Percentiles rank a stretch among this genome's conserved stretches.
Evolutionary conservation across 2,888 invertebrate species (phyloP).

Genomic region (Phengaris arion): DNA sequence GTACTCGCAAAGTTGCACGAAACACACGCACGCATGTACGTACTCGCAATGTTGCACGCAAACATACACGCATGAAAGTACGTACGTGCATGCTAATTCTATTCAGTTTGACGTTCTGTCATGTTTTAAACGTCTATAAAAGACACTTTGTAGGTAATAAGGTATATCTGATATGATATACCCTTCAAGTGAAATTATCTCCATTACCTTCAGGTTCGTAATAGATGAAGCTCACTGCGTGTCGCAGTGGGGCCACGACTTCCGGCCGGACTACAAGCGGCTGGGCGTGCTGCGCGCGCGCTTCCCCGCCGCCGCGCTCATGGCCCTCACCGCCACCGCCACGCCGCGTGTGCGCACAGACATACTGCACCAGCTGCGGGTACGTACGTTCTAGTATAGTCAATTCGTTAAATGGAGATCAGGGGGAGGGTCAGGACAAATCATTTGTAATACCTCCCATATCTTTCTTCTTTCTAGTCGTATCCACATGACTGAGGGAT

Average conservation of each 20-base stretch:
- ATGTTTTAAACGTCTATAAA: no score
- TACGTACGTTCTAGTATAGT: constrained; percentile 50
- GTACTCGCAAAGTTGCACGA: not conserved
- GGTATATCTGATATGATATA: no score
- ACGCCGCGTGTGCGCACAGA: constrained; percentile 94
- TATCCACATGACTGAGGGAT: no score
- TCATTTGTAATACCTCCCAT: no score
- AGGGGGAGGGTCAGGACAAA: no score
- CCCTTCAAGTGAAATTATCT: not conserved
- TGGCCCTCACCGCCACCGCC: constrained; percentile 97
- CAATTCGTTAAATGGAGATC: no score
- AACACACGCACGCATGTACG: no score
- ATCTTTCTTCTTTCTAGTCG: no score
- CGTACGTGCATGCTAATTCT: not conserved
- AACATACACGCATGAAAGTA: not conserved
- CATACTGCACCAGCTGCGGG: constrained; percentile 90
- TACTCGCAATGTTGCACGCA: not conserved
- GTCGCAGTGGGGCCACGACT: constrained; percentile 99
- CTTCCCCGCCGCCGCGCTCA: constrained; percentile 81
- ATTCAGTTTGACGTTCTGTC: no score
- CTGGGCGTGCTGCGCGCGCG: constrained; percentile 84
- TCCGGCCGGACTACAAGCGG: constrained; percentile 93
- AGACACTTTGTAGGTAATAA: not conserved
- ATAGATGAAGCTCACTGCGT: constrained; percentile 99
- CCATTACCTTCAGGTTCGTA: constrained; percentile 83